Conservation (phyloP, 2,797 vertebrate species). For the Denticeps clupeoides region DNA sequence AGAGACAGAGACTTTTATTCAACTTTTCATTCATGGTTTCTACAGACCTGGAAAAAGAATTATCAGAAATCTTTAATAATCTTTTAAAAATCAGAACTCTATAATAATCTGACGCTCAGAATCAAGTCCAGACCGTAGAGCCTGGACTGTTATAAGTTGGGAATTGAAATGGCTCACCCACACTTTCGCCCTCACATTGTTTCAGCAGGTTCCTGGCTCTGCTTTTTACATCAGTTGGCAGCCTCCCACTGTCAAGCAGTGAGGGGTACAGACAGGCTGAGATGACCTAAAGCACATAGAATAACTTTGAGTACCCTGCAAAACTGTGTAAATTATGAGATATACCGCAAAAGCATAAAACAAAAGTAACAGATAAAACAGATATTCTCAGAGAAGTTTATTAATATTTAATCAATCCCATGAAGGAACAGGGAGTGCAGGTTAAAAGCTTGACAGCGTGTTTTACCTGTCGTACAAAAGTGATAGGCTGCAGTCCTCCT, state of each 20-base stretch:
- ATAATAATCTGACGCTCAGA: background rate
- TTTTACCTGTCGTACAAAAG: constrained; percentile 60
- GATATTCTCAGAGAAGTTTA: too few relatives aligned
- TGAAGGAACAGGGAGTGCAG: too few relatives aligned
- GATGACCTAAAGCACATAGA: constrained; percentile 44
- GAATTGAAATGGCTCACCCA: constrained; percentile 37
- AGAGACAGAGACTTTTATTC: background rate
- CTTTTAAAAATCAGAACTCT: background rate
- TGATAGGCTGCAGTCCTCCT: constrained; percentile 48
- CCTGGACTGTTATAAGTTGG: too few relatives aligned
- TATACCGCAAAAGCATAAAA: background rate
- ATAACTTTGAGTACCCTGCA: too few relatives aligned
- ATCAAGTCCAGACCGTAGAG: background rate
- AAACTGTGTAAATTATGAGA: too few relatives aligned
- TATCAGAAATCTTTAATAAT: background rate
- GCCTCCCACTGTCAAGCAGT: constrained; percentile 37
- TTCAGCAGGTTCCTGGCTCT: constrained; percentile 41
- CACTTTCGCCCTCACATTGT: constrained; percentile 37
- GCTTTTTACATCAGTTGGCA: constrained; percentile 45
- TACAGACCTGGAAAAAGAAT: background rate
- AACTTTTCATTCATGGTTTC: background rate
- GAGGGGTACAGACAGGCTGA: constrained; percentile 52
- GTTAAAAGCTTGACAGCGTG: too few relatives aligned
- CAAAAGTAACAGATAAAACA: background rate
- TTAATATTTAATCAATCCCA: too few relatives aligned